Evolutionary conservation across 2,888 invertebrate species (phyloP), one percentile per base, ranked within the genome.

Genomic region (Pristionchus arcanus): DNA sequence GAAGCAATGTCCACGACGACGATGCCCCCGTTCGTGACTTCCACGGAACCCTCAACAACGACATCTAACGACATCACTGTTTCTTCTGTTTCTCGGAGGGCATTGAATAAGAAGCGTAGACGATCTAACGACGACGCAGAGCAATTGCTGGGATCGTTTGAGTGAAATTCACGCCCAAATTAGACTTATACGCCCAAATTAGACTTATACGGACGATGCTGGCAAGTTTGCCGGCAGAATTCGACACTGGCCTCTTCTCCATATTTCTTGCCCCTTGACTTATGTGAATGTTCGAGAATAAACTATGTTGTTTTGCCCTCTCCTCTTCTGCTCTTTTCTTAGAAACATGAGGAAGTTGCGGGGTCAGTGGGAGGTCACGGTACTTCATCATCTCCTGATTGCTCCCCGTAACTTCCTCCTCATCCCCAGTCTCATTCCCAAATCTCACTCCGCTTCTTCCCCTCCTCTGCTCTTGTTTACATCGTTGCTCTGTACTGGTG

Each of bases 381-480:
- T 37, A 34, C 74, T 74, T 74, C 15, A 15, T 55, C 55, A 19
- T 55, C 63, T 7, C 25, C 9, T 7, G 63, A 63, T 63, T 63
- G n/a, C 63, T 63, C 63, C n/a, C 28, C 21, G n/a, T 77, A 7
- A 42, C 49, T 81, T 28, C 83, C 83, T 13, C 49, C 83, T 83
- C 83, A 21, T 31, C 37, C 19, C 16, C 25, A n/a, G 34, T 34
- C 71, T 31, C 74, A 31, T 34, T 37, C 37, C 49, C 49, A 49
- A 81, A 49, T 81, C 81, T 37, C 37, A 42, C 42, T n/a, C 81
- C n/a, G 25, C 28, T 21, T 34, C 77, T 25, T 31, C 53, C 55
- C 21, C 83, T 83, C 59, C 34, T 34, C 84, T 42, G 42, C 84
- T 55, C 59, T 59, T 84, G 59, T 84, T 84, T 84, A 49, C 84